Percentiles rank a stretch among this genome's conserved stretches.
Conservation (phyloP, 2,113 vertebrate genomes). For the Orthonyx spaldingii region DNA sequence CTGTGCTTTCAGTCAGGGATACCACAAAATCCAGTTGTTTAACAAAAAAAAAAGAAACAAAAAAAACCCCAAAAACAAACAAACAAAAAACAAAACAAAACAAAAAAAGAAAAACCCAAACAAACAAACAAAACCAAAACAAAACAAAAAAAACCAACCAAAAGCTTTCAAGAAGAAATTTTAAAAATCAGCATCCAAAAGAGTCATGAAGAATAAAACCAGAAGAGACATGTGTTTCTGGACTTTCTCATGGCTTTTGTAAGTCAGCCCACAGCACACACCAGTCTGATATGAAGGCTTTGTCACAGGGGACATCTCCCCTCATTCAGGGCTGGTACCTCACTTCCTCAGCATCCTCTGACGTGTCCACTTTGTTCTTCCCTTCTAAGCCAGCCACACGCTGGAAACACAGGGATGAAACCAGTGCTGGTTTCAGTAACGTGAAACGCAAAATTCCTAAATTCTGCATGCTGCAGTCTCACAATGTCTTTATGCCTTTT, state of each 20-base stretch:
- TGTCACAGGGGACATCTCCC: background rate
- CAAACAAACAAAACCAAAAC: too few species aligned
- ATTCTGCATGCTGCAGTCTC: background rate
- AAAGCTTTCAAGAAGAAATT: background rate
- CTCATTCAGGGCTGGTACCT: background rate
- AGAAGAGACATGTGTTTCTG: background rate
- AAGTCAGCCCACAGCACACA: background rate
- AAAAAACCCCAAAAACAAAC: too few species aligned
- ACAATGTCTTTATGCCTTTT: background rate
- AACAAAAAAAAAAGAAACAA: background rate
- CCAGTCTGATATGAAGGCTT: fast-evolving
- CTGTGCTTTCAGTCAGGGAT: background rate
- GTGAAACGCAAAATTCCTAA: background rate
- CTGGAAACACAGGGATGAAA: background rate
- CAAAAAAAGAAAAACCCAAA: too few species aligned
- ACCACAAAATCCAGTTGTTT: background rate
- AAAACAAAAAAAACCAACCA: background rate
- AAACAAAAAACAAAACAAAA: too few species aligned
- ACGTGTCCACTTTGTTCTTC: background rate
- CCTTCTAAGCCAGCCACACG: background rate
- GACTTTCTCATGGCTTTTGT: background rate
- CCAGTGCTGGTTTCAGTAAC: background rate
- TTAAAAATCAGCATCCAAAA: background rate
- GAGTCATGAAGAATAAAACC: background rate
- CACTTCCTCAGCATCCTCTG: background rate